These are phyloP conservation scores for Percopsis transmontana DNA, from an alignment of 2,113 vertebrate genomes.

Conservation along the genomic window DNA sequence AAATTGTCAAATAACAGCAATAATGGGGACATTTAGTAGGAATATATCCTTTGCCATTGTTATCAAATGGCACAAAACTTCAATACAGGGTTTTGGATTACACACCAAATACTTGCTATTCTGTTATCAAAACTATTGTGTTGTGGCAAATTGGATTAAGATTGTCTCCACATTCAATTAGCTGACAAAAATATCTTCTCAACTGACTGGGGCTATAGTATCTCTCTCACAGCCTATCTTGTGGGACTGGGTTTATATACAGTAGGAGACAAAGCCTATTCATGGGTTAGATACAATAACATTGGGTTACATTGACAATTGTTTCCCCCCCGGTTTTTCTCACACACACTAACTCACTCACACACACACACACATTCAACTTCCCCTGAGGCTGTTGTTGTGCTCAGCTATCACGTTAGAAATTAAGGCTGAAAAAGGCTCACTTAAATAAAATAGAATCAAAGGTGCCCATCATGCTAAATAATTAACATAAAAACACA, in stretches of 20 bases:
- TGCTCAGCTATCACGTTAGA: conserved; percentile 75
- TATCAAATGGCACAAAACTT: conserved; percentile 64
- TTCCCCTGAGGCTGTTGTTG: conserved; percentile 80
- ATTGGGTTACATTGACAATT: conserved; percentile 27
- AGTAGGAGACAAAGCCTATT: conserved; percentile 47
- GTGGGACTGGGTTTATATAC: conserved; percentile 57
- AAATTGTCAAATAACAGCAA: conserved; percentile 8
- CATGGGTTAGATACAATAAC: conserved; percentile 52
- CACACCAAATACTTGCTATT: conserved; percentile 21
- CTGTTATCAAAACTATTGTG: conserved; percentile 21
- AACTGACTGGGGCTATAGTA: conserved; percentile 17
- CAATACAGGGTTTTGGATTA: conserved; percentile 26
- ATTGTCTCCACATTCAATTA: conserved; percentile 71
- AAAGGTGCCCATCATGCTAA: conserved; percentile 60
- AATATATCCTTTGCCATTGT: conserved; percentile 21
- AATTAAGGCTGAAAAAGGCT: conserved; percentile 80
- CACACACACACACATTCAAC: conserved; percentile 36
- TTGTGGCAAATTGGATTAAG: conserved; percentile 38
- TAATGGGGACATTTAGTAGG: conserved; percentile 35
- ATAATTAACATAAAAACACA: conserved; percentile 46
- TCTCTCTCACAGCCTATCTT: conserved; percentile 36
- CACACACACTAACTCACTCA: conserved; percentile 18
- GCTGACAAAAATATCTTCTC: conserved; percentile 60
- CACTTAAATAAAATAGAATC: conserved; percentile 51
- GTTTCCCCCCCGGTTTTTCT: background rate